Conservation (phyloP, 2,797 vertebrate species). For the Harpagifer antarcticus region DNA sequence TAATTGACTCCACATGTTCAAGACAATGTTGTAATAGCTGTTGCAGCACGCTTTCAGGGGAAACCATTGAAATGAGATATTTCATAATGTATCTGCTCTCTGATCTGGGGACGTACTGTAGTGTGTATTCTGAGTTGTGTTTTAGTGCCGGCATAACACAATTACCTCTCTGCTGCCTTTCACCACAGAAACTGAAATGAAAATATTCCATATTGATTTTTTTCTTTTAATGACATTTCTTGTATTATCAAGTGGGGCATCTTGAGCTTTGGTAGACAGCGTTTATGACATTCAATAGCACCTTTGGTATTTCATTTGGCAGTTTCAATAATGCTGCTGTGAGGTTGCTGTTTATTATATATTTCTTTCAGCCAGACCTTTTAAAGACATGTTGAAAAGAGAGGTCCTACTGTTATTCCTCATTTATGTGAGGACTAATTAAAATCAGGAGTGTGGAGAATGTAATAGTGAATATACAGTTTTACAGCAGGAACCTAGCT, state of each 20-base stretch:
- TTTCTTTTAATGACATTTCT: slow-evolving; percentile 25
- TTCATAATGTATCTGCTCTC: slow-evolving; percentile 29
- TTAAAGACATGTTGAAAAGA: neutral
- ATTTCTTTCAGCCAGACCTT: slow-evolving; percentile 5
- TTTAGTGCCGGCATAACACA: neutral
- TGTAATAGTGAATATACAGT: neutral
- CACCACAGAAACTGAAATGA: slow-evolving; percentile 22
- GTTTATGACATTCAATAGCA: slow-evolving; percentile 9
- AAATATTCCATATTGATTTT: slow-evolving; percentile 35
- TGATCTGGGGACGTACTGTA: neutral
- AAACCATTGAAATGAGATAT: slow-evolving; percentile 52
- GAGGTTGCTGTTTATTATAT: neutral
- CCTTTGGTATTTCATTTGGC: slow-evolving; percentile 28
- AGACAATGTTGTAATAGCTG: slow-evolving; percentile 70
- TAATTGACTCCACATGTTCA: slow-evolving; percentile 81
- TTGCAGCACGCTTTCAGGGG: slow-evolving; percentile 51
- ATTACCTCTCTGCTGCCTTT: neutral
- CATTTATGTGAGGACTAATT: neutral
- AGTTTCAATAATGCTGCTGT: neutral
- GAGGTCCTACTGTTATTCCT: neutral
- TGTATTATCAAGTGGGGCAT: neutral
- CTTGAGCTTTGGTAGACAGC: neutral
- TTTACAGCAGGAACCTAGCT: neutral
- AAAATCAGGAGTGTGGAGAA: neutral
- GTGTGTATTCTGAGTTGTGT: neutral